phyloP scores from a whole-genome alignment of 2,113 vertebrate genomes.

The Pogonocichla stellata region DNA sequence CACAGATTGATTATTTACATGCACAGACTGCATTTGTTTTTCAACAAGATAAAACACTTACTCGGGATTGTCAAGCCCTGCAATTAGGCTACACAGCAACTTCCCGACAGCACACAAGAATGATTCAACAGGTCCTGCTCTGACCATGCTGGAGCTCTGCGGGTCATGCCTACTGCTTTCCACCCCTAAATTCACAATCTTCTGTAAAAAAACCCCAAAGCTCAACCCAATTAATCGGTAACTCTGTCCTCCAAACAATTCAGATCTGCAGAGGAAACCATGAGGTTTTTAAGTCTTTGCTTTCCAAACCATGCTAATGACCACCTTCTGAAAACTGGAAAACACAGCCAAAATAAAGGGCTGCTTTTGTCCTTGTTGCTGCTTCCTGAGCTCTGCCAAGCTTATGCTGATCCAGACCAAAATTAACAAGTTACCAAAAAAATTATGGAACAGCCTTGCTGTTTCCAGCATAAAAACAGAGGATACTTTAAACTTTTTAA shows the following conservation, averaged over 20 bases:
- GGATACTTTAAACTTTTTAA: neutral
- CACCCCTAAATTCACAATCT: neutral
- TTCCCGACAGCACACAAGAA: neutral
- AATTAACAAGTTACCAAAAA: neutral
- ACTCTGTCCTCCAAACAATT: neutral
- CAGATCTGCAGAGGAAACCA: neutral
- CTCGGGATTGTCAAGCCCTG: neutral
- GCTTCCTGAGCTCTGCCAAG: neutral
- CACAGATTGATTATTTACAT: neutral
- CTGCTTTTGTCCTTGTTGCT: neutral
- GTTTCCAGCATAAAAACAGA: neutral
- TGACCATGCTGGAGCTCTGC: rapidly evolving
- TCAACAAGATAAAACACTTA: neutral
- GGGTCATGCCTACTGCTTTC: rapidly evolving
- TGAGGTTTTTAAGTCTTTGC: neutral
- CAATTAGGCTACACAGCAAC: neutral
- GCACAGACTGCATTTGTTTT: neutral
- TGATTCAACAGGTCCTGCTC: neutral
- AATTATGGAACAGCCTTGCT: neutral
- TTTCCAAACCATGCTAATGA: neutral
- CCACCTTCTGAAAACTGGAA: neutral
- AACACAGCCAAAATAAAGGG: neutral
- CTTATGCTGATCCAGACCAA: neutral
- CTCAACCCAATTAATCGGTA: neutral
- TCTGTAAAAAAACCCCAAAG: neutral